Evolutionary conservation across 1,140 invertebrate genomes (phyloP).

Genomic region (Protaetia brevitarsis): DNA sequence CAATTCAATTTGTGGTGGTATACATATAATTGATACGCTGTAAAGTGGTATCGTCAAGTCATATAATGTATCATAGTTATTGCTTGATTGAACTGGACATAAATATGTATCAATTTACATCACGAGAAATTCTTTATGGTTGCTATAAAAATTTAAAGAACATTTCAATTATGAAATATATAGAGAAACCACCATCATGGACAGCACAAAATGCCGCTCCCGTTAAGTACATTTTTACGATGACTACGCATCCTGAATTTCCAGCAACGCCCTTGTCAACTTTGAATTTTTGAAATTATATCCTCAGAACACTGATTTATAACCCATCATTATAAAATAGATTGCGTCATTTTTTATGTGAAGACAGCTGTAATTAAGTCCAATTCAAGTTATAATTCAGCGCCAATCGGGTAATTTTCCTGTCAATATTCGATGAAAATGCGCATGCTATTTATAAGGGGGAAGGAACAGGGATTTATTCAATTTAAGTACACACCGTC

Average conservation of each 20-base stretch:
- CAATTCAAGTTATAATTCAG: conserved; percentile 20
- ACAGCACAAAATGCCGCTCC: too few relatives aligned
- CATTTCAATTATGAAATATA: too few relatives aligned
- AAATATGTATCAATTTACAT: too few relatives aligned
- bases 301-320: conserved; percentile 2
- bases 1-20: too few relatives aligned
- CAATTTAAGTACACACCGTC: background rate
- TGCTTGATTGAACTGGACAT: too few relatives aligned
- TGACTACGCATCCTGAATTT: background rate
- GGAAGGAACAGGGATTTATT: conserved; percentile 1
- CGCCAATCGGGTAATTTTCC: conserved; percentile 21
- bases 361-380: conserved; percentile 21
- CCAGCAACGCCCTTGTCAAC: background rate
- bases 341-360: conserved; percentile 21
- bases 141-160: too few relatives aligned
- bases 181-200: too few relatives aligned
- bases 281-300: conserved; percentile 2
- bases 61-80: too few relatives aligned
- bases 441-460: background rate
- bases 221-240: background rate
- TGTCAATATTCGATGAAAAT: conserved; percentile 13
- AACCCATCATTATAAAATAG: conserved; percentile 23
- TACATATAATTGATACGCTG: too few relatives aligned
- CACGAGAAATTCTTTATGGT: too few relatives aligned
- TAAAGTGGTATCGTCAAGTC: too few relatives aligned